A percentile compares a stretch with the other conserved stretches of the same genome.
Conservation (phyloP, 1,140 invertebrate genomes). For the Capitella teleta region DNA sequence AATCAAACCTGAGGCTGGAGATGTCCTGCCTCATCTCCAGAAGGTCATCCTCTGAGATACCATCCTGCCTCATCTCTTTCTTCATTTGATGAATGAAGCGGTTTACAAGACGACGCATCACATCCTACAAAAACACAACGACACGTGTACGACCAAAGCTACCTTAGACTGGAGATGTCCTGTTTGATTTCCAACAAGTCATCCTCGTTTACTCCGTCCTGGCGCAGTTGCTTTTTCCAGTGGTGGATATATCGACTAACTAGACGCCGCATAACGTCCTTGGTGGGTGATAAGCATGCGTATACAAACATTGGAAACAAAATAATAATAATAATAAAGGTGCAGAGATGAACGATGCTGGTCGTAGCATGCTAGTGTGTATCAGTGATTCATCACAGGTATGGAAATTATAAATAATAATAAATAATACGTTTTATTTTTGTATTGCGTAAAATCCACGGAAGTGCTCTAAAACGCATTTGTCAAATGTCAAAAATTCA, state of each 20-base stretch:
- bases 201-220: constrained; percentile 51
- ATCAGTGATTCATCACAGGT: no score
- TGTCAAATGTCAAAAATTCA: no score
- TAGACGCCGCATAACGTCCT: constrained; percentile 48
- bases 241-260: constrained; percentile 48
- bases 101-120: not conserved
- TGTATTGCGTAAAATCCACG: no score
- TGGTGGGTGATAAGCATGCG: not conserved
- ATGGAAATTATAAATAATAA: no score
- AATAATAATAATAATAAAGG: no score
- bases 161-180: constrained; percentile 51
- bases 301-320: not conserved
- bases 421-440: no score
- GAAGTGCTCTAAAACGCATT: no score
- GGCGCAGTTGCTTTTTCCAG: constrained; percentile 47
- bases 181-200: constrained; percentile 52
- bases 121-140: not conserved
- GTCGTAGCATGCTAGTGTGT: no score
- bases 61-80: not conserved
- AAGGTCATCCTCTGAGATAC: not conserved
- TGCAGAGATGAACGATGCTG: no score
- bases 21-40: not conserved
- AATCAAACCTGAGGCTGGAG: not conserved
- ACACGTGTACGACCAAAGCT: not conserved
- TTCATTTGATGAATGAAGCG: not conserved